These are phyloP conservation scores for Drosophila sulfurigaster DNA, from an alignment of 1,140 invertebrate genomes.

Conservation along the genomic window DNA sequence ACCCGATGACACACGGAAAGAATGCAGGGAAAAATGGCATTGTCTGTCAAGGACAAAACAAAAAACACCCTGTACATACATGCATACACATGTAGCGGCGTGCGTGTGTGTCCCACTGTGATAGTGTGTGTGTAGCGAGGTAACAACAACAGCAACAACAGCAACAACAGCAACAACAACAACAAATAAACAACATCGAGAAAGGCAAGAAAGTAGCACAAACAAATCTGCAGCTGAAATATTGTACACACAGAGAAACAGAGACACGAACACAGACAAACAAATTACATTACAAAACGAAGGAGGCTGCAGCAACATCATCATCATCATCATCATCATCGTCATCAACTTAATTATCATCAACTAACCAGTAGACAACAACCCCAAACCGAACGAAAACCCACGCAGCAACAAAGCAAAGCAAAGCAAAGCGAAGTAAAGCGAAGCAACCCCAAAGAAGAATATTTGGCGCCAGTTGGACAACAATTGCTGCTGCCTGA, in stretches of 20 bases:
- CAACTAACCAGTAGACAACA: slow-evolving; percentile 3
- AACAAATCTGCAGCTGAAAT: slow-evolving; percentile 43
- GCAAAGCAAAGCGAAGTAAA: slow-evolving; percentile 24
- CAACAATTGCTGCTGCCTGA: slow-evolving; percentile 23
- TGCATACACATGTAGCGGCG: slow-evolving; percentile 16
- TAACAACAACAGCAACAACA: slow-evolving; percentile 2
- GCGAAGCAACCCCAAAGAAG: slow-evolving; percentile 22
- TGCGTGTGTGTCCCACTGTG: too few relatives aligned
- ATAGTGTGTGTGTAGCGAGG: too few relatives aligned
- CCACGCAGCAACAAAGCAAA: slow-evolving; percentile 2
- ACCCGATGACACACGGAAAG: slow-evolving; percentile 42
- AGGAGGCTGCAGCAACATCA: slow-evolving; percentile 45
- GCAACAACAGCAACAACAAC: background rate
- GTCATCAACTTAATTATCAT: too few relatives aligned
- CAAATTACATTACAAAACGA: slow-evolving; percentile 58
- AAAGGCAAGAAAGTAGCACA: slow-evolving; percentile 60
- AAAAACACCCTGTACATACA: slow-evolving; percentile 56
- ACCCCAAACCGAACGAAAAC: slow-evolving; percentile 3
- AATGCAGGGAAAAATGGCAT: slow-evolving; percentile 65
- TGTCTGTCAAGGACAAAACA: slow-evolving; percentile 73
- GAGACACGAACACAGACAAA: slow-evolving; percentile 34
- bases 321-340: too few relatives aligned
- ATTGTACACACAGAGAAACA: background rate
- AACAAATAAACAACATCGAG: slow-evolving; percentile 47
- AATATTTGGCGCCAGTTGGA: slow-evolving; percentile 71